Evolutionary conservation across 2,797 vertebrate genomes (phyloP).

Genomic region (Sardinella longiceps): DNA sequence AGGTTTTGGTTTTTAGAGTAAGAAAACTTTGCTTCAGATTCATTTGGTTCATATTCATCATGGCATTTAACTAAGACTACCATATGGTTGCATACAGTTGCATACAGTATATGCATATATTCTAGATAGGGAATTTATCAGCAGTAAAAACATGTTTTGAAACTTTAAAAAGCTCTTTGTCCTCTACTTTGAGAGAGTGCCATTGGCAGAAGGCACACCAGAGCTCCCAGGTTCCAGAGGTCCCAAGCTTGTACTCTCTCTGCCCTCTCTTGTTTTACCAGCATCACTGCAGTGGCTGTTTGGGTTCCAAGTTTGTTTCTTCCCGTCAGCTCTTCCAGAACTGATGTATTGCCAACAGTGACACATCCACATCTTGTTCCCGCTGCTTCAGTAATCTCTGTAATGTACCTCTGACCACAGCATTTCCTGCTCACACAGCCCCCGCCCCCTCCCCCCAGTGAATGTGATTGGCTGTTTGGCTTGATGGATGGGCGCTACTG

Average conservation of each 20-base stretch:
- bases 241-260: background rate
- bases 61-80: too few species aligned
- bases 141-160: too few species aligned
- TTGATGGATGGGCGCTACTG: slow-evolving; percentile 28
- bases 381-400: background rate
- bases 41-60: too few species aligned
- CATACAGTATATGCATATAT: too few species aligned
- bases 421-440: slow-evolving; percentile 25
- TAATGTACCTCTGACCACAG: slow-evolving; percentile 36
- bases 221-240: background rate
- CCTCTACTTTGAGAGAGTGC: background rate
- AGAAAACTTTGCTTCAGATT: too few species aligned
- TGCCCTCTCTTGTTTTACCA: background rate
- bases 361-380: background rate
- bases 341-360: background rate
- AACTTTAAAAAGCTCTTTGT: too few species aligned
- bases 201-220: background rate
- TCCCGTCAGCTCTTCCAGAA: background rate
- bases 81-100: too few species aligned
- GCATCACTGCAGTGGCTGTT: too few species aligned
- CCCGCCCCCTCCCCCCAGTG: background rate
- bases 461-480: background rate
- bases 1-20: too few species aligned
- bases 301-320: background rate
- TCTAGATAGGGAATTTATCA: too few species aligned